A percentile compares a stretch with the other conserved stretches of the same genome.
These are phyloP conservation scores for Toxonevra muliebris DNA, from an alignment of 2,888 invertebrate genomes.

Conservation along the genomic window DNA sequence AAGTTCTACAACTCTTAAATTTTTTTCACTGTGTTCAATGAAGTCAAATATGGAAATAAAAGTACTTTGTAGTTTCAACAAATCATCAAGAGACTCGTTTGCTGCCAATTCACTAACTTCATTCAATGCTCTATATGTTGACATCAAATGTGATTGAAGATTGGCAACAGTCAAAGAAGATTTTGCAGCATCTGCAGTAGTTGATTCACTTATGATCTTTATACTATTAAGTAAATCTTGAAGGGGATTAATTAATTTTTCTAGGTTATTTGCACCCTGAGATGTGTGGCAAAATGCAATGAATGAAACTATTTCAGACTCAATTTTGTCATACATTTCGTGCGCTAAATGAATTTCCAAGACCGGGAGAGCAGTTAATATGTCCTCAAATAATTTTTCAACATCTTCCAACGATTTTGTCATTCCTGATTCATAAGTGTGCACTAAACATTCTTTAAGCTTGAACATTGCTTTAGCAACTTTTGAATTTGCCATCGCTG, in stretches of 20 bases:
- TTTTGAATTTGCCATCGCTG: conserved; percentile 17
- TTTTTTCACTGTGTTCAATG: conserved; percentile 55
- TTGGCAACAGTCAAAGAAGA: conserved; percentile 53
- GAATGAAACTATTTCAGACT: conserved; percentile 50
- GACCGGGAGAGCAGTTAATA: conserved; percentile 57
- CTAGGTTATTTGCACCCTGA: conserved; percentile 25
- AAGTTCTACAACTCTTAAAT: conserved; percentile 56
- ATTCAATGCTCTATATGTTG: conserved; percentile 54
- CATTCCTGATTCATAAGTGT: conserved; percentile 56
- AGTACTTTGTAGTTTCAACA: conserved; percentile 52
- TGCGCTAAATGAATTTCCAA: conserved; percentile 65
- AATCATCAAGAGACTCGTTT: conserved; percentile 44
- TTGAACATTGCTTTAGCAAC: conserved; percentile 60
- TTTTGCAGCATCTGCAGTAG: conserved; percentile 54
- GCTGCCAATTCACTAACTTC: conserved; percentile 50
- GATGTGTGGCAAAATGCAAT: conserved; percentile 31
- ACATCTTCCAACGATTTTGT: conserved; percentile 58
- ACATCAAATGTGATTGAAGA: conserved; percentile 58
- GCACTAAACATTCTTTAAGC: conserved; percentile 60
- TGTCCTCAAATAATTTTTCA: conserved; percentile 61
- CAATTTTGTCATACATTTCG: conserved; percentile 62
- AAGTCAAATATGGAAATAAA: conserved; percentile 57
- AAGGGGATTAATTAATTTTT: conserved; percentile 44
- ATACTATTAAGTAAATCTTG: conserved; percentile 48
- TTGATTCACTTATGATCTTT: conserved; percentile 44